Conservation (phyloP, 1,140 invertebrate species). For the Pogonomyrmex californicus region DNA sequence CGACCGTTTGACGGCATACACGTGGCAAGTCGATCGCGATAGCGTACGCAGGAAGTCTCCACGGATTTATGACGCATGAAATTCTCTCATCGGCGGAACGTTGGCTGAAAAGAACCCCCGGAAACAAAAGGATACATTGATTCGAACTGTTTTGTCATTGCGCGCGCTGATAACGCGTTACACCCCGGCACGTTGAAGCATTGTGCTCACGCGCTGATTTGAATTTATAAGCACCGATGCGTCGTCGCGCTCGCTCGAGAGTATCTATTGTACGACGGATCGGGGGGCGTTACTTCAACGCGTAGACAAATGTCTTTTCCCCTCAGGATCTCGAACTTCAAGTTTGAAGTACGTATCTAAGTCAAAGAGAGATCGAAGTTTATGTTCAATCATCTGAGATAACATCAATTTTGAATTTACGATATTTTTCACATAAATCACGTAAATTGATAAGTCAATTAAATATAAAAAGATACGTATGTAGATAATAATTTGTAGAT, state of each 20-base stretch:
- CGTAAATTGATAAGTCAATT: not conserved
- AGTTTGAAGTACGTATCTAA: constrained; percentile 32
- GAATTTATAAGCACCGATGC: constrained; percentile 70
- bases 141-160: constrained; percentile 60
- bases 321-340: not conserved
- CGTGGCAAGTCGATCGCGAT: constrained; percentile 65
- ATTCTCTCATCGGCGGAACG: constrained; percentile 9
- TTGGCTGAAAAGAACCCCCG: not conserved
- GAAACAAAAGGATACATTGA: constrained; percentile 55
- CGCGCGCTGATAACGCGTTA: constrained; percentile 64
- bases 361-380: not conserved
- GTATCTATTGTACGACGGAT: constrained; percentile 40
- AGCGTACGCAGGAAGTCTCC: constrained; percentile 69
- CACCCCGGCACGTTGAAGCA: constrained; percentile 49
- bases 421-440: not conserved
- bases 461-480: not conserved
- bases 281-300: constrained; percentile 25
- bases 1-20: constrained; percentile 46
- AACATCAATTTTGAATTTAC: not conserved
- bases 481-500: not conserved
- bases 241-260: constrained; percentile 47
- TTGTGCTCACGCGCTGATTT: constrained; percentile 64
- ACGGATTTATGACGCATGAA: constrained; percentile 67
- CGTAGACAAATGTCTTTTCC: not conserved
- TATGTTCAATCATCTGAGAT: not conserved